phyloP scores from a whole-genome alignment of 1,140 invertebrate species.

The Papilio xuthus region DNA sequence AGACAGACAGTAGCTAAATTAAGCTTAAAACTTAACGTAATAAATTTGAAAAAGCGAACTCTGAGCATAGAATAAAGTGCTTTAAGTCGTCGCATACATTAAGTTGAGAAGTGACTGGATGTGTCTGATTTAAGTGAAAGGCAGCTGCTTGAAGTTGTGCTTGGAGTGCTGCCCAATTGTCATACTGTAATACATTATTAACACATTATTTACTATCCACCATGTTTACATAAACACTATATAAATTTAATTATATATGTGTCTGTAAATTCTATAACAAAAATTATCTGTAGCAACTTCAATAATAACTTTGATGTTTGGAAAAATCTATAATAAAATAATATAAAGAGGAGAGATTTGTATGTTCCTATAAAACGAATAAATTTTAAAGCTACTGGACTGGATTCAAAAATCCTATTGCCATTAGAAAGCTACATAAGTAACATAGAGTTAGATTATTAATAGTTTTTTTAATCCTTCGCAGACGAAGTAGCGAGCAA shows the following conservation, averaged over 20 bases:
- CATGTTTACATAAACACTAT: background rate
- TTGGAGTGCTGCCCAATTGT: constrained; percentile 11
- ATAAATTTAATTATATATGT: background rate
- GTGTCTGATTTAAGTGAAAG: constrained; percentile 22
- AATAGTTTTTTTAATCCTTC: too few relatives aligned
- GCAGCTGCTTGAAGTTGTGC: constrained; percentile 14
- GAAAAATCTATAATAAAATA: too few relatives aligned
- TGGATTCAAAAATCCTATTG: too few relatives aligned
- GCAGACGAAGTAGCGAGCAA: too few relatives aligned
- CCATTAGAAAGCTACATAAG: too few relatives aligned
- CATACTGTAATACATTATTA: background rate
- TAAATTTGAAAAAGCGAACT: background rate
- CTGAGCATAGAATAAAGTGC: background rate
- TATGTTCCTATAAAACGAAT: too few relatives aligned
- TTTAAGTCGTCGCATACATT: constrained; percentile 2
- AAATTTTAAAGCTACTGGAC: too few relatives aligned
- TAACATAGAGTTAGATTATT: too few relatives aligned
- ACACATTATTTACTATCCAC: background rate
- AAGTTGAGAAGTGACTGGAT: background rate
- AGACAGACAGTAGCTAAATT: too few relatives aligned
- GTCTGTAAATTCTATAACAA: background rate
- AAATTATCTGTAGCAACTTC: background rate
- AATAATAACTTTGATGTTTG: too few relatives aligned
- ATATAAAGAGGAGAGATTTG: too few relatives aligned
- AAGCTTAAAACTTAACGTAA: background rate